Percentiles rank a stretch among this genome's conserved stretches.
These are phyloP conservation scores for Lamproptera curius DNA, from an alignment of 2,888 invertebrate genomes.

Conservation along the genomic window DNA sequence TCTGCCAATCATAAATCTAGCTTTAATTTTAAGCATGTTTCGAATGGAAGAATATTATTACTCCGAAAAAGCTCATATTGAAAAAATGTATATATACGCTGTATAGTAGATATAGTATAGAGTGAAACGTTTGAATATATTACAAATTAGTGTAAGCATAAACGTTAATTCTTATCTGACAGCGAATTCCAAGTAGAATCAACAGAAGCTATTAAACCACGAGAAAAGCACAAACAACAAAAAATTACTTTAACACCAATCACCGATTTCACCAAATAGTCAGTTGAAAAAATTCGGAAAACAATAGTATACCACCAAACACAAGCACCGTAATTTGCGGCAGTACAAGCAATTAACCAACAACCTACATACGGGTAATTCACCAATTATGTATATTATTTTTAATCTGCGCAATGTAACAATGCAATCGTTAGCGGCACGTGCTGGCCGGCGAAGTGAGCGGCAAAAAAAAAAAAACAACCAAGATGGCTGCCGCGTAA, in stretches of 20 bases:
- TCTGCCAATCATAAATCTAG: background rate
- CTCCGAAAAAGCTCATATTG: too few relatives aligned
- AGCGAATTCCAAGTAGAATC: too few relatives aligned
- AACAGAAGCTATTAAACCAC: too few relatives aligned
- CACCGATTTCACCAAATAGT: background rate
- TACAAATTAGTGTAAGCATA: too few relatives aligned
- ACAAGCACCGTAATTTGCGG: background rate
- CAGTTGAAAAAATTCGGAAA: background rate
- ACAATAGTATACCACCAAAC: background rate
- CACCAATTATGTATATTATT: background rate
- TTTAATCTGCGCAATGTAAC: background rate
- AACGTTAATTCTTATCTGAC: too few relatives aligned
- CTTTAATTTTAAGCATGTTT: background rate
- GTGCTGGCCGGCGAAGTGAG: conserved; percentile 35
- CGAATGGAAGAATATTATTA: too few relatives aligned
- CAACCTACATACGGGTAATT: background rate
- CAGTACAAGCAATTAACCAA: background rate
- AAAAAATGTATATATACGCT: too few relatives aligned
- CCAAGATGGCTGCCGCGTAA: conserved; percentile 15
- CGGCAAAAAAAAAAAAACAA: conserved; percentile 27
- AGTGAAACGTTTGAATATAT: too few relatives aligned
- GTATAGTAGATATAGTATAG: too few relatives aligned
- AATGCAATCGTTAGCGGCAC: conserved; percentile 36
- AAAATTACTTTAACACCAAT: background rate
- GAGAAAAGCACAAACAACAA: background rate